Evolutionary conservation across 1,140 invertebrate genomes (phyloP).

Genomic region (Elymnias hypermnestra): DNA sequence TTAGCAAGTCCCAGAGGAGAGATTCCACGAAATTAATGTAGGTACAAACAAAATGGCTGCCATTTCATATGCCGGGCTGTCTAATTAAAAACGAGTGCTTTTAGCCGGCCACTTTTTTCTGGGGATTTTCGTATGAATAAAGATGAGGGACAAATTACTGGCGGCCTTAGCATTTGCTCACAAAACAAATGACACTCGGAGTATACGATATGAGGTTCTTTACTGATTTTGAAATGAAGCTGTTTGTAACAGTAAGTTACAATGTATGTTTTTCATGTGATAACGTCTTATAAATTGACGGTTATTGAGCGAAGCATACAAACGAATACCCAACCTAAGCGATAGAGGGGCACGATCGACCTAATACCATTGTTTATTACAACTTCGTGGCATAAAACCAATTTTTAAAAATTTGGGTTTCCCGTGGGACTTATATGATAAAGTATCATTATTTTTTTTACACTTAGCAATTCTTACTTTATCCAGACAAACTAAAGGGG

Average conservation of each 20-base stretch:
- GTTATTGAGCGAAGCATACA: too few species aligned
- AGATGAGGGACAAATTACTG: constrained; percentile 18
- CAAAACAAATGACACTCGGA: neutral
- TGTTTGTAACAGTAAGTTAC: neutral
- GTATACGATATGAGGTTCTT: too few species aligned
- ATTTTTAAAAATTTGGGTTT: too few species aligned
- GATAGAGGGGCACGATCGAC: too few species aligned
- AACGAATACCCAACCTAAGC: too few species aligned
- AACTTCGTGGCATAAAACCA: too few species aligned
- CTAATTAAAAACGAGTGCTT: constrained; percentile 11
- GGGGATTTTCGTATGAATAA: constrained; percentile 15
- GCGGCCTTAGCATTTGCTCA: neutral
- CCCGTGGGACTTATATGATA: too few species aligned
- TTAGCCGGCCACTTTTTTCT: constrained; percentile 7
- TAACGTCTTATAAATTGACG: too few species aligned
- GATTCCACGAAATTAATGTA: constrained; percentile 1
- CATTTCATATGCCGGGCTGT: constrained; percentile 1
- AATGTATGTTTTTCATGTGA: neutral
- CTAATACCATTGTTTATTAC: too few species aligned
- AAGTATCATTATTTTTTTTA: too few species aligned
- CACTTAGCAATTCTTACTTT: too few species aligned
- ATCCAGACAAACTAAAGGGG: too few species aligned
- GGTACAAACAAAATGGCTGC: neutral
- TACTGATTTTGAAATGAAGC: neutral
- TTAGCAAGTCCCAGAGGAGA: neutral